Evolutionary conservation across 1,140 invertebrate species (phyloP).

Genomic region (Potamilus streckersoni): DNA sequence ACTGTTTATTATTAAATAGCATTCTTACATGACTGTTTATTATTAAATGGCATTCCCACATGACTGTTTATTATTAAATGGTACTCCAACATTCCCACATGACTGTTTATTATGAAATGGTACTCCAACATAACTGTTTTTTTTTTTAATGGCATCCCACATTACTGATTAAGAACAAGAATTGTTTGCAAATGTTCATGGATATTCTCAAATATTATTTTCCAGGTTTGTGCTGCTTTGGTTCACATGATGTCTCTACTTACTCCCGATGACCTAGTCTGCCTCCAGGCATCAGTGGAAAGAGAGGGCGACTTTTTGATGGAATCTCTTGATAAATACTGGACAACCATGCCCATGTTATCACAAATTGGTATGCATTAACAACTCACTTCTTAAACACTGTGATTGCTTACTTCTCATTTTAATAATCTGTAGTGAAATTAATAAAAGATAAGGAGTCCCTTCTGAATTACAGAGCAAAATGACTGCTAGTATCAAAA

Average conservation of each 20-base stretch:
- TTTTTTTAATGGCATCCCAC: background rate
- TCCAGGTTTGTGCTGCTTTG: slow-evolving; percentile 44
- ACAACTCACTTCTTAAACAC: too few relatives aligned
- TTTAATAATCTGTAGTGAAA: too few relatives aligned
- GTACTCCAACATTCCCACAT: too few relatives aligned
- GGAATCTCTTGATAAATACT: slow-evolving; percentile 41
- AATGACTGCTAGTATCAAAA: too few relatives aligned
- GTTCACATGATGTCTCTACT: slow-evolving; percentile 39
- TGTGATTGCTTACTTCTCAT: too few relatives aligned
- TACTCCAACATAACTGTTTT: background rate
- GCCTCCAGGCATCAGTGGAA: slow-evolving; percentile 26
- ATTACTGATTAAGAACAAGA: background rate
- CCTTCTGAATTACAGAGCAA: too few relatives aligned
- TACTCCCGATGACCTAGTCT: slow-evolving; percentile 29
- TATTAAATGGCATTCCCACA: too few relatives aligned
- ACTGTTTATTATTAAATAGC: too few relatives aligned
- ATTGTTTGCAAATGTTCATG: background rate
- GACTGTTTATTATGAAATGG: too few relatives aligned
- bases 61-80: too few relatives aligned
- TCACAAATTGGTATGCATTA: slow-evolving; percentile 17
- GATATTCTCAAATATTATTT: background rate
- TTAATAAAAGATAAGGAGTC: too few relatives aligned
- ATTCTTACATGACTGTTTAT: too few relatives aligned
- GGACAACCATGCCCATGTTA: slow-evolving; percentile 14
- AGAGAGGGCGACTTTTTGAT: slow-evolving; percentile 29